Conservation (phyloP, 2,113 vertebrate genomes). For the Lamprotornis superbus region DNA sequence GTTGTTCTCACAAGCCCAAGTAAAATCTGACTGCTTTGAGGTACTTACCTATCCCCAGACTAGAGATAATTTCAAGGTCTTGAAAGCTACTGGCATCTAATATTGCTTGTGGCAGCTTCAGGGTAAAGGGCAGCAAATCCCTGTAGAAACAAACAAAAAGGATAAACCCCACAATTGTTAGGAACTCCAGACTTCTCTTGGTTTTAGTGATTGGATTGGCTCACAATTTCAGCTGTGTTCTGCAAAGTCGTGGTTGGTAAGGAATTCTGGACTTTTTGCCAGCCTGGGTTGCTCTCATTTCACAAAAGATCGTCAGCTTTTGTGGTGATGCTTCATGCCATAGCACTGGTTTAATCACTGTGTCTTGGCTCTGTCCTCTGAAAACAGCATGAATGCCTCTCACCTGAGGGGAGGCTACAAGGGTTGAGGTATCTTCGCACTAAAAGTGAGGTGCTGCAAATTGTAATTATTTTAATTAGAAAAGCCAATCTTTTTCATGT, state of each 20-base stretch:
- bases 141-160: conserved; percentile 69
- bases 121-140: conserved; percentile 85
- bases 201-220: not conserved
- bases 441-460: not conserved
- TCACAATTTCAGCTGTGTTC: not conserved
- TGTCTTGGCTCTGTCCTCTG: not conserved
- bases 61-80: conserved; percentile 87
- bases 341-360: not conserved
- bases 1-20: not conserved
- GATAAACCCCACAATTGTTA: not conserved
- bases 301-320: not conserved
- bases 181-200: not conserved
- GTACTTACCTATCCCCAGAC: conserved; percentile 86
- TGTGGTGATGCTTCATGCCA: not conserved
- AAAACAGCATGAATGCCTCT: not conserved
- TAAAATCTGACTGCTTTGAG: not conserved
- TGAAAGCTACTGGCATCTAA: conserved; percentile 79
- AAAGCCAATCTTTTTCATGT: not conserved
- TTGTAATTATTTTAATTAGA: not conserved
- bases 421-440: not conserved
- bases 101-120: conserved; percentile 87
- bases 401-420: not conserved
- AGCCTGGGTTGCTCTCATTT: not conserved
- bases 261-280: not conserved
- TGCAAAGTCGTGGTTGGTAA: not conserved